Base-by-base conservation (phyloP, 1,140 invertebrate species). In the Temnothorax nylanderi region DNA sequence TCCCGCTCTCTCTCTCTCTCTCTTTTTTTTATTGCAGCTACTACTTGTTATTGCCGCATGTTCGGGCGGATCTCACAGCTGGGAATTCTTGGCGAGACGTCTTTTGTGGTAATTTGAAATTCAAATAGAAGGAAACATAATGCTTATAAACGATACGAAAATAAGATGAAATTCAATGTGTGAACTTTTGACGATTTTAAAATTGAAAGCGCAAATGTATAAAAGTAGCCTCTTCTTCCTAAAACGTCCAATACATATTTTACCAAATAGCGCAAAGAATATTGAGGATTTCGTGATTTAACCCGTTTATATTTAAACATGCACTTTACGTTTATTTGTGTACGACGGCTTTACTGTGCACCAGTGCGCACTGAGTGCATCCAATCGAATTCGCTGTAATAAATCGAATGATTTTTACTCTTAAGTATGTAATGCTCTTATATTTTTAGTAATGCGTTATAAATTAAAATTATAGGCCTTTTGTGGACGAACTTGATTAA, bases 31-130 rank as follows among this genome's bases (percentile, higher is more conserved):
- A 41, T 44, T 72, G 44, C 2, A 71, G 18, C 80, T 72, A 54
- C 54, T 51, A 72, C 54, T 82, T 58, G 65, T 82, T 82, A 82
- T 82, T 82, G 78, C 26, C 69, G 67, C 65, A 41, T 69, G 54
- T 60, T 58, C 26, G 41, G 37, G 13, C 18, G 16, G 6, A 56
- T 58, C 41, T 67, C 37, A 32, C 18, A 37, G 21, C 26, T 26
- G 32, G 51, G 3, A 72, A 58, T 72, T 44, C 67, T 58, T 56
- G 18, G 44, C 21, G 64, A 54, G 64, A 81, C 8, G 49, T 81
- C 34, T 51, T 56, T 80, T 67, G 62, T n/a, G 64, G 10, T 81
- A 69, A 81, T 81, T 69, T 81, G 34, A 81, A 69, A 44, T 69
- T 81, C 62, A 41, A 41, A 44, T 67, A 41, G 10, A 54, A 56